Conservation (phyloP, 2,113 vertebrate species). For the Mus spicilegus region DNA sequence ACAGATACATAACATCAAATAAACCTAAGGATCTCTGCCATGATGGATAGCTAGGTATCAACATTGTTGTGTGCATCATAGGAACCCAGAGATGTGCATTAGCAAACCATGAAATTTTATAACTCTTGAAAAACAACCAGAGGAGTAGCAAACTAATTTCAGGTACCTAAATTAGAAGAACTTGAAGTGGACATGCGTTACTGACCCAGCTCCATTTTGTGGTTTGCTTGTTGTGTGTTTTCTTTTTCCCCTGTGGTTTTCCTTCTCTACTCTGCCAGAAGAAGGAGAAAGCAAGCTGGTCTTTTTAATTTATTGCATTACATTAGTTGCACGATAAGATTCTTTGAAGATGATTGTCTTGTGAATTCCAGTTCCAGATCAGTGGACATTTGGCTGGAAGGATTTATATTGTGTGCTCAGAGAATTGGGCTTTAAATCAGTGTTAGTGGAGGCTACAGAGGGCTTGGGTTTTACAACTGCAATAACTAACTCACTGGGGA, state of each 20-base stretch:
- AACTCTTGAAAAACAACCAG: not conserved
- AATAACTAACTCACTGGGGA: conserved; percentile 77
- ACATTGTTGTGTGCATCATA: not conserved
- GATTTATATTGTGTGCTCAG: conserved; percentile 76
- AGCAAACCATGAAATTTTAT: not conserved
- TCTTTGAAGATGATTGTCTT: conserved; percentile 73
- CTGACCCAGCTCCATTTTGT: conserved; percentile 21
- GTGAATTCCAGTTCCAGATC: conserved; percentile 78
- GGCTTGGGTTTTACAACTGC: conserved; percentile 70
- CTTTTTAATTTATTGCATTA: conserved; percentile 81
- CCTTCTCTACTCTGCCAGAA: not conserved
- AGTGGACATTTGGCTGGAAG: conserved; percentile 80
- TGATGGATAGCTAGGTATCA: conserved; percentile 34
- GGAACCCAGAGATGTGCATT: not conserved
- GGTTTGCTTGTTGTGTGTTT: not conserved
- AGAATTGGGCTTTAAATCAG: conserved; percentile 77
- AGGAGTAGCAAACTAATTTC: conserved; percentile 3
- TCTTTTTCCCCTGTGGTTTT: not conserved
- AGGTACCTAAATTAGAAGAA: conserved; percentile 48
- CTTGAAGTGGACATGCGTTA: not conserved
- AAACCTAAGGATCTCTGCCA: conserved; percentile 56
- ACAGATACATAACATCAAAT: conserved; percentile 68
- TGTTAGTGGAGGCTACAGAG: conserved; percentile 64
- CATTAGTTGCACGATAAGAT: conserved; percentile 77
- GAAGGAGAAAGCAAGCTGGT: conserved; percentile 47